Conservation (phyloP, 2,113 vertebrate genomes). For the Zeus faber region DNA sequence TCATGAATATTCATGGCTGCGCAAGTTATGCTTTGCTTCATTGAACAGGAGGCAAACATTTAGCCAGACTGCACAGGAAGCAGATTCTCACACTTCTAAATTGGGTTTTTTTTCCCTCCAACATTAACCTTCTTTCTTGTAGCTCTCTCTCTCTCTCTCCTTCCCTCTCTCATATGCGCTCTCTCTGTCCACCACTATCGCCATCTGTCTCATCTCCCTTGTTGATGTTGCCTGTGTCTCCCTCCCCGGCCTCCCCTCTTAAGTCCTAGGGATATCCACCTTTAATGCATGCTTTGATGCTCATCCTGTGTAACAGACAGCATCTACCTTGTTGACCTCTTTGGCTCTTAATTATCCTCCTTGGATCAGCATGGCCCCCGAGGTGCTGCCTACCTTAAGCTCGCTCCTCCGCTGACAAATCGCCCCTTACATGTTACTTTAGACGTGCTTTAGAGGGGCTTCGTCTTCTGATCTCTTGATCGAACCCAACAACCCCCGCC, state of each 20-base stretch:
- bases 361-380: slow-evolving; percentile 41
- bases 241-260: not conserved
- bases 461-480: too few species aligned
- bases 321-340: slow-evolving; percentile 50
- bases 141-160: not conserved
- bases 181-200: slow-evolving; percentile 43
- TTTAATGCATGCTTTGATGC: slow-evolving; percentile 48
- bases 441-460: too few species aligned
- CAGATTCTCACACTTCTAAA: slow-evolving; percentile 11
- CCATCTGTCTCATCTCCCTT: slow-evolving; percentile 57
- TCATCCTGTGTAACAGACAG: slow-evolving; percentile 48
- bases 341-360: slow-evolving; percentile 57
- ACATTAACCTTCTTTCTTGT: not conserved
- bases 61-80: slow-evolving; percentile 39
- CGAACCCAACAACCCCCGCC: too few species aligned
- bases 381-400: too few species aligned
- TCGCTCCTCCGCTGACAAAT: slow-evolving; percentile 39
- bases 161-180: slow-evolving; percentile 29
- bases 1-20: slow-evolving; percentile 65
- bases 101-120: not conserved
- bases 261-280: not conserved
- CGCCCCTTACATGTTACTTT: slow-evolving; percentile 37
- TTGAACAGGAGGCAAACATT: slow-evolving; percentile 59
- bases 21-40: slow-evolving; percentile 58
- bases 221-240: slow-evolving; percentile 14